A percentile compares a stretch with the other conserved stretches of the same genome.
Evolutionary conservation across 1,140 invertebrate genomes (phyloP).

Genomic region (Acromyrmex echinatior): DNA sequence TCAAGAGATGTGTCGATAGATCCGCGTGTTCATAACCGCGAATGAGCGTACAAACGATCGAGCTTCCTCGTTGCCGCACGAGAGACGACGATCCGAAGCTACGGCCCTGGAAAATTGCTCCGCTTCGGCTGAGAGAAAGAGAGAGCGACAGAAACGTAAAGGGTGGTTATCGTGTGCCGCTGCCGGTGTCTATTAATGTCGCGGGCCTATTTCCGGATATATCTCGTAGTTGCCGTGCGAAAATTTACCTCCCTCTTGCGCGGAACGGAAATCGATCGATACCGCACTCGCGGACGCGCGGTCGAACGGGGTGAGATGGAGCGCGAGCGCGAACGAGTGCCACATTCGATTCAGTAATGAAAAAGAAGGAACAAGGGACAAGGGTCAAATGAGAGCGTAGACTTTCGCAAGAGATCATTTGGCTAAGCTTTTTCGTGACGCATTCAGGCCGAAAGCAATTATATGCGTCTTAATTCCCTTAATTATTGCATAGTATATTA

Average conservation of each 20-base stretch:
- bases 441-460: not conserved
- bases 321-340: not conserved
- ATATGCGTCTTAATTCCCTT: not conserved
- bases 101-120: slow-evolving; percentile 62
- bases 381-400: not conserved
- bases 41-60: slow-evolving; percentile 11
- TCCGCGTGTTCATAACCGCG: slow-evolving; percentile 42
- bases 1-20: slow-evolving; percentile 18
- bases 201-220: slow-evolving; percentile 76
- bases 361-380: not conserved
- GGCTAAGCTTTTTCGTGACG: not conserved
- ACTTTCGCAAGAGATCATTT: not conserved
- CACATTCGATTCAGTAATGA: not conserved
- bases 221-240: slow-evolving; percentile 76
- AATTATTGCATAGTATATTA: not conserved
- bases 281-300: slow-evolving; percentile 35
- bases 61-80: slow-evolving; percentile 46
- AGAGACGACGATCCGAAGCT: slow-evolving; percentile 49
- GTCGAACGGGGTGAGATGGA: slow-evolving; percentile 50
- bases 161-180: slow-evolving; percentile 64
- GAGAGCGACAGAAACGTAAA: slow-evolving; percentile 36
- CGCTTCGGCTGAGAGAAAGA: slow-evolving; percentile 27
- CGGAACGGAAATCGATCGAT: slow-evolving; percentile 72
- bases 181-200: slow-evolving; percentile 76
- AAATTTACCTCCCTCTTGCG: slow-evolving; percentile 70